Percentiles rank a stretch among this genome's conserved stretches.
phyloP scores from a whole-genome alignment of 2,888 invertebrate species.

The Melipona beecheii region DNA sequence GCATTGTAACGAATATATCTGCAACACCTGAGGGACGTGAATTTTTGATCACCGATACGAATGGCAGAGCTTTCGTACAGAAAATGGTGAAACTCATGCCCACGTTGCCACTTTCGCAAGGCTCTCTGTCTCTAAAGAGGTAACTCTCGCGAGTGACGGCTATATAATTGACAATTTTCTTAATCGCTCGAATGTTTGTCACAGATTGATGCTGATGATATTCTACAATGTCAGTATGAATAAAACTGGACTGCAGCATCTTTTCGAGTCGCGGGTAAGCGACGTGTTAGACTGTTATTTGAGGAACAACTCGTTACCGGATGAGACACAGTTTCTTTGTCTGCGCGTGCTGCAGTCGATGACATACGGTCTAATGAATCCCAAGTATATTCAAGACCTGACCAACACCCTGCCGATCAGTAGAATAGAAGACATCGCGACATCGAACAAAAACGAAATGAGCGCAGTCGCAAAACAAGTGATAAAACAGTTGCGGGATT shows the following conservation, averaged over 20 bases:
- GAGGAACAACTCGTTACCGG: conserved; percentile 63
- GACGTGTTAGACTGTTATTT: conserved; percentile 68
- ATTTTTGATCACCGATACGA: conserved; percentile 78
- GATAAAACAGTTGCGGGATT: conserved; percentile 57
- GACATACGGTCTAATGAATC: conserved; percentile 71
- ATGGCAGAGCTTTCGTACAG: conserved; percentile 78
- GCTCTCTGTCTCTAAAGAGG: conserved; percentile 78
- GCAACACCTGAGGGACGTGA: conserved; percentile 80
- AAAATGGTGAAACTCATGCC: conserved; percentile 78
- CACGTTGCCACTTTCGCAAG: conserved; percentile 75
- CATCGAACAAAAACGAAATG: conserved; percentile 53
- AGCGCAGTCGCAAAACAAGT: conserved; percentile 69
- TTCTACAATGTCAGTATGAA: conserved; percentile 83
- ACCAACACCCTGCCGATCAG: conserved; percentile 64
- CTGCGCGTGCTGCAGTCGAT: conserved; percentile 75
- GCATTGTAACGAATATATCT: conserved; percentile 82
- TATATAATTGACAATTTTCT: neutral
- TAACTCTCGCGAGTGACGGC: conserved; percentile 38
- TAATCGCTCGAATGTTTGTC: neutral
- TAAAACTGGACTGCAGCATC: conserved; percentile 76
- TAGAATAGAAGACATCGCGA: conserved; percentile 68
- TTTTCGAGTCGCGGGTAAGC: conserved; percentile 72
- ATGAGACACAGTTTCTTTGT: conserved; percentile 69
- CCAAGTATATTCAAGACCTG: conserved; percentile 63
- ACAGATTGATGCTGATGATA: conserved; percentile 80